Evolutionary conservation across 2,797 vertebrate species (phyloP).

Genomic region (Nyctalus aviator): DNA sequence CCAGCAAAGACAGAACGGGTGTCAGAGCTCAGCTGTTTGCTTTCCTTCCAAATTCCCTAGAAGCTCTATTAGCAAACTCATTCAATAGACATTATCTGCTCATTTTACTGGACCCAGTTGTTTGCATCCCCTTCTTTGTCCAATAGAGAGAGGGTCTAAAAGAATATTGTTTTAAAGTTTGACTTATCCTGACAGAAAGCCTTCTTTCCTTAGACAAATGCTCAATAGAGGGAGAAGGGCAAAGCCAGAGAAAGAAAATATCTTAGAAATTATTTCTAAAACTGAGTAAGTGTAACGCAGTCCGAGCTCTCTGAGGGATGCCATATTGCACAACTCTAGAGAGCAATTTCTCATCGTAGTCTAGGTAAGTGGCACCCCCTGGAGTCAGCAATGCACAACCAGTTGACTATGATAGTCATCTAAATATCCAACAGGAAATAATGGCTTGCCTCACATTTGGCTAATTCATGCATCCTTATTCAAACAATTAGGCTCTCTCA

Average conservation of each 20-base stretch:
- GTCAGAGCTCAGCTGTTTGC: conserved; percentile 52
- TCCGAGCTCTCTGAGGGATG: neutral
- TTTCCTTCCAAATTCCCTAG: conserved; percentile 66
- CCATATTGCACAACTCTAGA: neutral
- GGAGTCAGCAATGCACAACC: neutral
- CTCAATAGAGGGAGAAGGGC: neutral
- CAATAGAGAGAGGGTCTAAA: neutral
- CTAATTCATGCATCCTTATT: neutral
- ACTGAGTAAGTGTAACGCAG: neutral
- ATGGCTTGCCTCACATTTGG: neutral
- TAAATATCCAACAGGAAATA: neutral
- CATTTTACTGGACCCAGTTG: conserved; percentile 44
- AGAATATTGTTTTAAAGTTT: neutral
- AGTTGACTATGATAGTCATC: neutral
- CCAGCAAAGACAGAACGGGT: conserved; percentile 42
- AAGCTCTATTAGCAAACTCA: conserved; percentile 68
- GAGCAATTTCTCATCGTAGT: neutral
- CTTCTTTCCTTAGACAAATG: conserved; percentile 40
- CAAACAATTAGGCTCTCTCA: neutral
- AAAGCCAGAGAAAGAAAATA: conserved; percentile 6
- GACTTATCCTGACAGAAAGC: neutral
- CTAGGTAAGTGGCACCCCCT: neutral
- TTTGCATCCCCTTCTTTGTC: neutral
- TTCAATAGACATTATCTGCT: conserved; percentile 77
- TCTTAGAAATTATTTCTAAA: neutral